Conservation (phyloP, 2,113 vertebrate genomes). For the Pluvianellus socialis region DNA sequence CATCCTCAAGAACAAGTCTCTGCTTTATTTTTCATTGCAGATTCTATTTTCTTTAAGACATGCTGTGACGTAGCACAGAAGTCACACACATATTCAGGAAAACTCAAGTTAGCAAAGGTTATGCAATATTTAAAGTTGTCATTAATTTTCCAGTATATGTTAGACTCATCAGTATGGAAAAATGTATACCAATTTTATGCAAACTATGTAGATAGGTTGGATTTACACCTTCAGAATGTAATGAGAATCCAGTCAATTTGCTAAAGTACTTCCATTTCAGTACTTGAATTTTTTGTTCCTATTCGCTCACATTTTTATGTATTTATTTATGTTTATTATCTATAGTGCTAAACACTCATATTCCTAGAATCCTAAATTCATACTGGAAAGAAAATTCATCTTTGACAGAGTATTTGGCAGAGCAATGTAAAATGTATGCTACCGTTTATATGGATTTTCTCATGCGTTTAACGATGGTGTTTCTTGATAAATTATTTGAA, state of each 20-base stretch:
- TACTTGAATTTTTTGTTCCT: not conserved
- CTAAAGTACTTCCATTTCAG: not conserved
- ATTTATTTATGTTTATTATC: not conserved
- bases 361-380: not conserved
- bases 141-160: not conserved
- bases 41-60: conserved; percentile 69
- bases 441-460: not conserved
- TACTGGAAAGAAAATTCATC: not conserved
- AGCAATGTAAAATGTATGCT: not conserved
- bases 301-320: not conserved
- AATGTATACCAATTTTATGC: not conserved
- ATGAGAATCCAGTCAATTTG: not conserved
- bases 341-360: not conserved
- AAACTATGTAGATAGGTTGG: not conserved
- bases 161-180: not conserved
- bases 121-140: not conserved
- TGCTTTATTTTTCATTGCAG: conserved; percentile 66
- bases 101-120: conserved; percentile 70
- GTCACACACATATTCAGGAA: conserved; percentile 33
- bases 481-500: not conserved
- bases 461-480: not conserved
- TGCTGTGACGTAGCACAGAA: conserved; percentile 43
- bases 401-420: not conserved
- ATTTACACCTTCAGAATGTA: not conserved
- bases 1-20: conserved; percentile 47